Conservation (phyloP, 2,113 vertebrate genomes). For the Tetrax tetrax region DNA sequence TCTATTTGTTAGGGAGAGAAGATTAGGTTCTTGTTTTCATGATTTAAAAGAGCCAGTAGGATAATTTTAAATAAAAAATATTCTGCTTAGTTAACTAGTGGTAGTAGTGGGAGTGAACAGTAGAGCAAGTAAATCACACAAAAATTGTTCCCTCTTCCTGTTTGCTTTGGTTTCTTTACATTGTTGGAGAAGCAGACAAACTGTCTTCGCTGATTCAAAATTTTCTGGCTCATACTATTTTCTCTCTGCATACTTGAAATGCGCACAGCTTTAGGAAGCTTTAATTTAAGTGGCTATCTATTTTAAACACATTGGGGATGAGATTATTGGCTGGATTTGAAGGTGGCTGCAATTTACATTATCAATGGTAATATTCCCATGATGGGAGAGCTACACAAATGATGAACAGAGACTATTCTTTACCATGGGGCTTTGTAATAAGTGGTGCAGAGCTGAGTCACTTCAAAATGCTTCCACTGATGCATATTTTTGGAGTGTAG, state of each 20-base stretch:
- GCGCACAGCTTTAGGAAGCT: neutral
- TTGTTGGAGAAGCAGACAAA: neutral
- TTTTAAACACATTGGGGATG: neutral
- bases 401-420: neutral
- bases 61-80: neutral
- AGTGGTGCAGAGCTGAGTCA: neutral
- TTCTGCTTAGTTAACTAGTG: neutral
- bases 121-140: neutral
- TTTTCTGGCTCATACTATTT: neutral
- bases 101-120: neutral
- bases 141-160: neutral
- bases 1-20: neutral
- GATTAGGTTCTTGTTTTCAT: neutral
- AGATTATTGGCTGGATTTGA: neutral
- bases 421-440: neutral
- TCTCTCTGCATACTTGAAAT: neutral
- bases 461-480: neutral
- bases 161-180: neutral
- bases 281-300: neutral
- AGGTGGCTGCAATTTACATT: neutral
- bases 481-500: neutral
- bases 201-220: neutral
- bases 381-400: neutral
- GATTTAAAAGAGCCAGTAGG: neutral
- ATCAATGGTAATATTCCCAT: neutral